A percentile compares a stretch with the other conserved stretches of the same genome.
phyloP scores from a whole-genome alignment of 2,797 vertebrate species.

The Sciurus vulgaris region DNA sequence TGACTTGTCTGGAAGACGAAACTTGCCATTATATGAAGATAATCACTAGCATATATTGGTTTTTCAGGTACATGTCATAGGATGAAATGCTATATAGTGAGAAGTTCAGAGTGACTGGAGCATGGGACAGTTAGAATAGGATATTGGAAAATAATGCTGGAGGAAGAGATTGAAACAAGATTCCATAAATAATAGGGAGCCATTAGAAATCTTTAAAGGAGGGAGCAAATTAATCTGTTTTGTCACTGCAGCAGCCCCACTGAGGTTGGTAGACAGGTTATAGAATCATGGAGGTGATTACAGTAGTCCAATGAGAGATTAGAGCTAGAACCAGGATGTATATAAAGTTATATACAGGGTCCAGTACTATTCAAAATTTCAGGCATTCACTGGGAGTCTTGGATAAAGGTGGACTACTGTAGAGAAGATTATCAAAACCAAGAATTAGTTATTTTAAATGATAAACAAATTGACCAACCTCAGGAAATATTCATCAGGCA shows the following conservation, averaged over 20 bases:
- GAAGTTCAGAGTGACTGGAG: not conserved
- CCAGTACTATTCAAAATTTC: not conserved
- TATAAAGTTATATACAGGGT: not conserved
- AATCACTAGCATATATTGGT: not conserved
- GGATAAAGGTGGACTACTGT: not conserved
- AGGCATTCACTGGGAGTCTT: not conserved
- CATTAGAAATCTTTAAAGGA: constrained; percentile 35
- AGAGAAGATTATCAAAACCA: not conserved
- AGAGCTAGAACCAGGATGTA: not conserved
- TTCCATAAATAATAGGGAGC: not conserved
- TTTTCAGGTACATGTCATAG: constrained; percentile 42
- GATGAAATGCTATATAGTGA: not conserved
- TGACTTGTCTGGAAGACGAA: constrained; percentile 48
- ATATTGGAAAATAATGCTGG: constrained; percentile 15
- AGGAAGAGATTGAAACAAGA: not conserved
- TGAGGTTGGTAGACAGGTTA: constrained; percentile 2
- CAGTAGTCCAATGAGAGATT: not conserved
- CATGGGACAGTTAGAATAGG: not conserved
- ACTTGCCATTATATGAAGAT: constrained; percentile 3
- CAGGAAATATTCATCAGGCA: constrained; percentile 38
- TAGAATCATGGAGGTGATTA: not conserved
- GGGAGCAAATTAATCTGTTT: constrained; percentile 25
- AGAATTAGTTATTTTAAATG: constrained; percentile 27
- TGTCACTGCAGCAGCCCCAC: not conserved
- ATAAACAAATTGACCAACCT: constrained; percentile 19